Percentiles rank a stretch among this genome's conserved stretches.
Conservation (phyloP, 2,888 invertebrate genomes). For the Meteorus cinctellus region DNA sequence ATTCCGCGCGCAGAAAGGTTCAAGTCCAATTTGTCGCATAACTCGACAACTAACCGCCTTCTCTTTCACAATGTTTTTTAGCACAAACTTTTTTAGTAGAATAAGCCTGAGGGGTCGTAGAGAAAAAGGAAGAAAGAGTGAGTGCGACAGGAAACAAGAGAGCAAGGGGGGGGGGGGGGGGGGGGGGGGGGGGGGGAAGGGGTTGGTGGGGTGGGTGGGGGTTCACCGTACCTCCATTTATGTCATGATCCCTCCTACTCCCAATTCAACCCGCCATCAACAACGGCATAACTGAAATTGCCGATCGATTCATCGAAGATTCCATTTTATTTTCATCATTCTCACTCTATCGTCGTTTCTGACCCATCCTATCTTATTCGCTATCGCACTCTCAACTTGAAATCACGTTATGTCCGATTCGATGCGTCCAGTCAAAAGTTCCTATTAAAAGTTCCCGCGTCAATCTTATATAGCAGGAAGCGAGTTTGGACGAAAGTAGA, state of each 20-base stretch:
- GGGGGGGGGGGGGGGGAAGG: too few relatives aligned
- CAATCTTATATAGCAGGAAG: conserved; percentile 32
- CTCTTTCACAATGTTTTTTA: conserved; percentile 4
- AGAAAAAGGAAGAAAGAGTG: too few relatives aligned
- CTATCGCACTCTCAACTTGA: conserved; percentile 44
- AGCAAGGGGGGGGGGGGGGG: too few relatives aligned
- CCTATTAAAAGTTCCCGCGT: conserved; percentile 68
- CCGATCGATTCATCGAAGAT: conserved; percentile 31
- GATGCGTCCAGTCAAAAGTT: conserved; percentile 69
- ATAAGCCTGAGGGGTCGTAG: conserved; percentile 4
- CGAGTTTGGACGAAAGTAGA: conserved; percentile 8
- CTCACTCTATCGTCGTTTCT: conserved; percentile 39
- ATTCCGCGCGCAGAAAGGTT: conserved; percentile 26
- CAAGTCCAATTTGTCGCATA: conserved; percentile 45
- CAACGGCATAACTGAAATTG: conserved; percentile 2
- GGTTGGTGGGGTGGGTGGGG: too few relatives aligned
- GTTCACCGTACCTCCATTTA: conserved; percentile 21
- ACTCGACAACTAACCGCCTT: conserved; percentile 32
- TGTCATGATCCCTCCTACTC: background rate
- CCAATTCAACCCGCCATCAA: conserved; percentile 4
- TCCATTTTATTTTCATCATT: conserved; percentile 33
- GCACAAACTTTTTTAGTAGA: background rate
- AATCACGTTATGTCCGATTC: conserved; percentile 69
- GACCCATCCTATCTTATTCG: conserved; percentile 15
- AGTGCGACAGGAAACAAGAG: background rate